Evolutionary conservation across 2,113 vertebrate genomes (phyloP).

Genomic region (Solenodon paradoxus): DNA sequence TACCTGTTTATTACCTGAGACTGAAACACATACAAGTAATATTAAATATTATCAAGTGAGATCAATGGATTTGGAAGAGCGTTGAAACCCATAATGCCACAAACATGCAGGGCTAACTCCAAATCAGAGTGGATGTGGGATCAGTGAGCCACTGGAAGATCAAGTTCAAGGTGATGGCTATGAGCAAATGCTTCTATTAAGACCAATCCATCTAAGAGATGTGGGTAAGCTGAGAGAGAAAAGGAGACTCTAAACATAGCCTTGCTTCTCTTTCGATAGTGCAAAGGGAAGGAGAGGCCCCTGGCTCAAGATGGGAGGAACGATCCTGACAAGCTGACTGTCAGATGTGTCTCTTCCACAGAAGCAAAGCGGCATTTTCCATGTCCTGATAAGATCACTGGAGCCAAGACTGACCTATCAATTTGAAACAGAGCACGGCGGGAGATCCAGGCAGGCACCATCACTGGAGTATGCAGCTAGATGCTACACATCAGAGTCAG

Average conservation of each 20-base stretch:
- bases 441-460: background rate
- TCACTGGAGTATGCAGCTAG: background rate
- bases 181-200: background rate
- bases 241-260: background rate
- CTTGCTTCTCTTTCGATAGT: background rate
- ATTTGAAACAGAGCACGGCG: background rate
- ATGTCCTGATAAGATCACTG: background rate
- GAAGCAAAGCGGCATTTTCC: background rate
- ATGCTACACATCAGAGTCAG: background rate
- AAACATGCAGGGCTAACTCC: constrained; percentile 48
- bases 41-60: background rate
- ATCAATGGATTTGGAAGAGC: background rate
- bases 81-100: background rate
- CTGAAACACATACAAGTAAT: background rate
- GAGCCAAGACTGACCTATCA: background rate
- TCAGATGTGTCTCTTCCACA: constrained; percentile 16
- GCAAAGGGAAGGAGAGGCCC: background rate
- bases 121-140: constrained; percentile 22
- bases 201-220: background rate
- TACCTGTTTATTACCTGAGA: background rate
- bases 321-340: background rate
- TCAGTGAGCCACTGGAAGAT: constrained; percentile 33
- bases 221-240: background rate
- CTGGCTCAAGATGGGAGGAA: background rate
- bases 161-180: background rate